Evolutionary conservation across 2,888 invertebrate species (phyloP), one percentile per base, ranked within the genome.

Genomic region (Hydrotaea cyrtoneurina): DNA sequence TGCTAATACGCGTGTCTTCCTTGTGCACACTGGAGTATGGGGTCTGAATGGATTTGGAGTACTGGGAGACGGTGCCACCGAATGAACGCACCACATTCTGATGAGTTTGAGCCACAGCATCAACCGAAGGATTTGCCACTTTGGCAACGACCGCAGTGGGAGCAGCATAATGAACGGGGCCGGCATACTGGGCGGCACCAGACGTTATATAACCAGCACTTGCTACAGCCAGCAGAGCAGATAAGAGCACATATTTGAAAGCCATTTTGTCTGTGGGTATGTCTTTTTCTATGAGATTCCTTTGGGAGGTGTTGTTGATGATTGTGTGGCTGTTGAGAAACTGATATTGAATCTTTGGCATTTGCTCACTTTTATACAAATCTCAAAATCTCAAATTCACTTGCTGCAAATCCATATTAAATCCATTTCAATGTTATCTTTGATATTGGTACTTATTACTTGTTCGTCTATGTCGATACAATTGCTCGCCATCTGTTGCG

Each of bases 21-120:
- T 94, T 94, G 89, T 94, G 93, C 46, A 94, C 94, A 89, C 93
- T 94, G 86, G 94, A 94, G 93, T 93, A 94, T 74, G 94, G 94
- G 59, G 94, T 94, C 87, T 94, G 94, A 31, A 94, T 93, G 74
- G 94, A 94, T 91, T 94, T 95, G 87, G 94, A 93, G 92, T 93
- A 93, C 89, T 93, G 93, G 66, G 94, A 94, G 7, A 94, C 93
- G 87, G 94, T 94, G 85, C 91, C 92, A 50, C 87, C 89, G 83
- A 94, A 93, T 39, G 94, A 94, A 82, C 94, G 93, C 78, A 94
- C 90, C 77, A 94, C 93, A 91, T 94, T 94, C 90, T 95, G 94
- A 80, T 94, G 93, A 76, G 93, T 91, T 85, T 93, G 88, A 87
- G 94, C 93, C 26, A 91, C 88, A 8, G 90, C 90, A 21, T 90